Base-by-base conservation (phyloP, 2,113 vertebrate species). In the Osmerus eperlanus region DNA sequence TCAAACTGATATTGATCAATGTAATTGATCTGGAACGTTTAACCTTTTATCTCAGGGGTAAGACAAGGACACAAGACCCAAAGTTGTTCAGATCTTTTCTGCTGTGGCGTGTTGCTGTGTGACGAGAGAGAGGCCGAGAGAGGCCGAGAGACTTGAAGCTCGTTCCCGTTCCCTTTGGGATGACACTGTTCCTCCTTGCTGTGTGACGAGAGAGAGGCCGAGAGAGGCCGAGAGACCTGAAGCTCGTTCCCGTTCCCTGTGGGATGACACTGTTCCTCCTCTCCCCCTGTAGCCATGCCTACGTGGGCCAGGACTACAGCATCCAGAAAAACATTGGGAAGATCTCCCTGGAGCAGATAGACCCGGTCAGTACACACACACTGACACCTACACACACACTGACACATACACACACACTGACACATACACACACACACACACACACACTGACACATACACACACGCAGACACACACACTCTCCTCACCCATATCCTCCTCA, bases 261-360 rank as follows among this genome's bases (percentile, higher is more conserved):
- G 41, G 6, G 41, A 47, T 47, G 9, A 47, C 41, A 47, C 41
- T 12, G 9, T 36, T 79, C 76, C 73, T 41, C 73, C 71, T 78
- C 51, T 75, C 16, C 85, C 73, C 60, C 72, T 85, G 68, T 81
- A 98, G 97, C 83, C 94, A 98, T 92, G 94, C 94, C 55, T 99
- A 99, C 0, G 81, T 97, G 83, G 97, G 97, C 51, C 96, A 98
- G 85, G 96, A 99, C 89, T 99, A 98, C 84, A 97, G 92, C 11
- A 67, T 84, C 65, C 96, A 97, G 79, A 95, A 94, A 83, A 97
- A 90, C 71, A 76, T 89, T 21, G 96, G 96, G 70, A 98, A 95
- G 88, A 94, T 99, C 90, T 96, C 96, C 67, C 87, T 99, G 78
- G 96, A 97, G 18, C 96, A 99, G 78, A 95, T 99, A 0, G 97